Evolutionary conservation across 2,113 vertebrate genomes (phyloP), one percentile per base, ranked within the genome.

Genomic region (Nothobranchius kuhntae): DNA sequence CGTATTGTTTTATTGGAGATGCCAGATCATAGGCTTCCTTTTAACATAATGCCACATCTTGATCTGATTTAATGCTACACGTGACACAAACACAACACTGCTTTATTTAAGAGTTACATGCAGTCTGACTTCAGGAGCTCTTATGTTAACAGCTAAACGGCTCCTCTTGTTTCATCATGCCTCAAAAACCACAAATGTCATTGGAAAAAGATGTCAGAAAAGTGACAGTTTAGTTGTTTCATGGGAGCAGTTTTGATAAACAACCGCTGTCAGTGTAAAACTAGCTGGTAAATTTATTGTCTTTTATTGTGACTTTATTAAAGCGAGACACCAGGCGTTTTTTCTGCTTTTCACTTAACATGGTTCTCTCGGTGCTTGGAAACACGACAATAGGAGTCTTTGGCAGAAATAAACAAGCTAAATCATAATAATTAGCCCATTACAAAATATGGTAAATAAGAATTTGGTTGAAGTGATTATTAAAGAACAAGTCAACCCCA

Each of bases 81-180:
- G 9, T 54, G 54, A 61, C 30, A 52, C 30, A 35, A 40, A 76
- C 67, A 50, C 44, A 24, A 12, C 54, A 76, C 66, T 58, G 47
- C 60, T 47, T 64, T 53, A 44, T n/a, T 14, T 36, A 67, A 62
- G 54, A 50, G 53, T 54, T 45, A 9, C 9, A 36, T 63, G 54
- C 62, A 67, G 36, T 62, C 36, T 11, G 30, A 30, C 38, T 40
- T 40, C 38, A 40, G 38, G 7, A 8, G 38, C 38, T 3, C 30
- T 47, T 71, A 17, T 6, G 67, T 42, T 17, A 59, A 30, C 38
- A n/a, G 24, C 24, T 60, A 17, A 44, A 56, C 15, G 50, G 26
- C 50, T 30, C 58, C 40, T n/a, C 6, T 30, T 63, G 55, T 56
- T 57, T 1, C 17, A n/a, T 40, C 4, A 45, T 11, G 13, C 30